Conservation (phyloP, 1,140 invertebrate species). For the Polypedilum pembai region DNA sequence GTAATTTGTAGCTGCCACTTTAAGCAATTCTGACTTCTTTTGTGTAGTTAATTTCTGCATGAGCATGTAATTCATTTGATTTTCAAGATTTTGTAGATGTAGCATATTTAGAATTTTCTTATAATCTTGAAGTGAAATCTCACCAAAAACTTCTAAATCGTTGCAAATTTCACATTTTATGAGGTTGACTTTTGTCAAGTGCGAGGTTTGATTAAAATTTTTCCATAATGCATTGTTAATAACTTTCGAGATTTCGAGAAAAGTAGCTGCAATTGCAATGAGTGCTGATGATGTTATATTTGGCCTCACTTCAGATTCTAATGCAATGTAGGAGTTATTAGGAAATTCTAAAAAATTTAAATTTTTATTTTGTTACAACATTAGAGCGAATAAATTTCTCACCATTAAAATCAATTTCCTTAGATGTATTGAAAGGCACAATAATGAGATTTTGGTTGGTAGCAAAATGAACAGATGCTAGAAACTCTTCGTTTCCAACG, state of each 20-base stretch:
- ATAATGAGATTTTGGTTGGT: neutral
- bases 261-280: neutral
- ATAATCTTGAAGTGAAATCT: neutral
- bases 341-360: neutral
- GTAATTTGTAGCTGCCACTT: neutral
- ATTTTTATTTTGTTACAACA: neutral
- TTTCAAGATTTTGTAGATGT: neutral
- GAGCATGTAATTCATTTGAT: neutral
- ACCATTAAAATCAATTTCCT: neutral
- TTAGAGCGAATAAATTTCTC: neutral
- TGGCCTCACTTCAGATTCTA: neutral
- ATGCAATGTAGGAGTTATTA: neutral
- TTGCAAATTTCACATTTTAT: neutral
- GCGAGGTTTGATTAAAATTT: neutral
- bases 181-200: neutral
- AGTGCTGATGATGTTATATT: neutral
- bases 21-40: neutral
- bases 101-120: neutral
- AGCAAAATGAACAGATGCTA: neutral
- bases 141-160: neutral
- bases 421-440: neutral
- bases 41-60: neutral
- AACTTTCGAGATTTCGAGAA: neutral
- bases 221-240: neutral
- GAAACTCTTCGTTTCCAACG: neutral